Evolutionary conservation across 2,797 vertebrate species (phyloP), one percentile per base, ranked within the genome.

Genomic region (Chloroceryle amazona): DNA sequence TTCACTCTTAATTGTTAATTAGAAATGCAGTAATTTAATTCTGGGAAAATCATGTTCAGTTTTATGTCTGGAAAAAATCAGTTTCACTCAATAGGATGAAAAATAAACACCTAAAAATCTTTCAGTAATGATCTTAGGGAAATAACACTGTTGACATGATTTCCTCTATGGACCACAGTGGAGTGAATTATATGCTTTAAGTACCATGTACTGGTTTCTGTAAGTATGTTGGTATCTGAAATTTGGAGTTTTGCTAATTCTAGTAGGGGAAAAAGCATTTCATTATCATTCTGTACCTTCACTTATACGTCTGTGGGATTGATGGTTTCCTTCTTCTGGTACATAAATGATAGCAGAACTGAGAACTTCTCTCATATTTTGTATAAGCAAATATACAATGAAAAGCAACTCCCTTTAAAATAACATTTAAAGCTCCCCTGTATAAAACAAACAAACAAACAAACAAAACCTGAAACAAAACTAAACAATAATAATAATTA

Each of bases 201-300:
- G 2, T 42, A 54, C 10, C 15, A 39, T 28, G n/a, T 2, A 29
- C 10, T 63, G 51, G 6, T 10, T 60, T 89, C 37, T 73, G 18
- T 11, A 63, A n/a, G 8, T 9, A 62, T 19, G 18, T 28, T 55
- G 18, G 5, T 12, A 35, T 15, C 23, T 54, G 8, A n/a, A 67
- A 61, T 52, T n/a, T 47, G 39, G 9, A 92, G 14, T 9, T 80
- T 55, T 80, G 6, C 1, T 63, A 49, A 78, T 61, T 80, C 5
- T 52, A 63, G 55, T 19, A 65, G 9, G 5, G 4, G 6, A 37
- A 57, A 60, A 80, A 2, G 0, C 0, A 3, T 35, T 0, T 33
- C 25, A 57, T 41, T 71, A 4, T n/a, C 14, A 31, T 39, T 52
- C 52, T 86, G 4, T 61, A 41, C 7, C 8, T 75, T 9, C 28